These are phyloP conservation scores for Bos javanicus DNA, from an alignment of 2,113 vertebrate genomes.

Conservation along the genomic window DNA sequence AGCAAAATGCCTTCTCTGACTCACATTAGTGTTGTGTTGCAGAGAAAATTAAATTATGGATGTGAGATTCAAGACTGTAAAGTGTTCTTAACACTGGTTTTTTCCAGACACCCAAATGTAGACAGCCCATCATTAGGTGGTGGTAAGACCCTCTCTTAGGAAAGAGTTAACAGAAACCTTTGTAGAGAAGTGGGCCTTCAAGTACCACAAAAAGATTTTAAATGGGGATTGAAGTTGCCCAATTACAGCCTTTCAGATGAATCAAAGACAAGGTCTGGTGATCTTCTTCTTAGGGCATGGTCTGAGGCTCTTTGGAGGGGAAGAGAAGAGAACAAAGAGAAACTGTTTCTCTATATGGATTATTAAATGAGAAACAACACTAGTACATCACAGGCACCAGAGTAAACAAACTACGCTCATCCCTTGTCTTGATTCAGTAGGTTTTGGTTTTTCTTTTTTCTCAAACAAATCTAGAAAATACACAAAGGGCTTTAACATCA, in stretches of 20 bases:
- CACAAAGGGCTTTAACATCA: conserved; percentile 37
- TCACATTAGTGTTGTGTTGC: not conserved
- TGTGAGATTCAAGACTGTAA: not conserved
- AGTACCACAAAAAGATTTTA: conserved; percentile 34
- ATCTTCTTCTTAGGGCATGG: not conserved
- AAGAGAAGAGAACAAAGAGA: conserved; percentile 33
- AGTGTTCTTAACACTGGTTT: not conserved
- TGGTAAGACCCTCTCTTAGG: not conserved
- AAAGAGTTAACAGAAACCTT: conserved; percentile 35
- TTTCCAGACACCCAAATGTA: not conserved
- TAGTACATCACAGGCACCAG: not conserved
- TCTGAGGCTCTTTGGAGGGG: not conserved
- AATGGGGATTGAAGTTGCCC: conserved; percentile 50
- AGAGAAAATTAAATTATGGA: not conserved
- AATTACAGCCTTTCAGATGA: conserved; percentile 60
- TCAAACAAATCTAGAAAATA: conserved; percentile 35
- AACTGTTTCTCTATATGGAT: not conserved
- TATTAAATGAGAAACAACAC: conserved; percentile 3
- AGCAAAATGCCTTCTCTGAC: not conserved
- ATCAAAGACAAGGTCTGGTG: conserved; percentile 50
- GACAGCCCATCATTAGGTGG: not conserved
- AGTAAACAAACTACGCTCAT: not conserved
- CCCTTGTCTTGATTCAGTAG: not conserved
- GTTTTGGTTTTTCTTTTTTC: not conserved
- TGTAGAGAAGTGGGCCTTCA: conserved; percentile 27